These are phyloP conservation scores for Eidolon dupreanum DNA, from an alignment of 2,797 vertebrate genomes.

Conservation along the genomic window DNA sequence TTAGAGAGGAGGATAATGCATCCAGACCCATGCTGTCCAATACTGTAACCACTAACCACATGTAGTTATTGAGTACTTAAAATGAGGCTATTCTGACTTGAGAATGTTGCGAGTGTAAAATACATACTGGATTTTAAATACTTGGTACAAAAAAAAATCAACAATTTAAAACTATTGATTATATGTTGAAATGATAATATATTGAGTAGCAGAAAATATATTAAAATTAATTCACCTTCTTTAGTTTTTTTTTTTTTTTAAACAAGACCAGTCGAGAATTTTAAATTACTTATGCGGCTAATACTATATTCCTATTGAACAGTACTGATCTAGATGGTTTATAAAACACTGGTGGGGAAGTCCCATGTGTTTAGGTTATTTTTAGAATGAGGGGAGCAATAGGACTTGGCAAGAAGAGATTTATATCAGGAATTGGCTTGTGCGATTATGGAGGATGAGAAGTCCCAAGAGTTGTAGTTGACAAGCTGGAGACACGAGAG, in stretches of 20 bases:
- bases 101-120: background rate
- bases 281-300: background rate
- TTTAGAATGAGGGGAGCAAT: background rate
- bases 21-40: background rate
- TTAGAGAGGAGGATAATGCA: background rate
- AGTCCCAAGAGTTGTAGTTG: background rate
- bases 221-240: background rate
- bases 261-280: background rate
- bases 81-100: background rate
- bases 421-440: background rate
- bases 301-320: background rate
- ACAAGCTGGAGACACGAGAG: background rate
- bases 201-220: constrained; percentile 6
- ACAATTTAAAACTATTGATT: background rate
- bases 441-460: background rate
- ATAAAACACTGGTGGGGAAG: background rate
- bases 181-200: background rate
- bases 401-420: background rate
- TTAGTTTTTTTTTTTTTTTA: background rate
- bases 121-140: background rate
- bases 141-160: background rate
- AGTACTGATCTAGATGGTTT: background rate
- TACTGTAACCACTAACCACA: background rate
- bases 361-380: background rate
- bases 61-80: background rate